These are phyloP conservation scores for Myodes glareolus DNA, from an alignment of 2,113 vertebrate species.

Conservation along the genomic window DNA sequence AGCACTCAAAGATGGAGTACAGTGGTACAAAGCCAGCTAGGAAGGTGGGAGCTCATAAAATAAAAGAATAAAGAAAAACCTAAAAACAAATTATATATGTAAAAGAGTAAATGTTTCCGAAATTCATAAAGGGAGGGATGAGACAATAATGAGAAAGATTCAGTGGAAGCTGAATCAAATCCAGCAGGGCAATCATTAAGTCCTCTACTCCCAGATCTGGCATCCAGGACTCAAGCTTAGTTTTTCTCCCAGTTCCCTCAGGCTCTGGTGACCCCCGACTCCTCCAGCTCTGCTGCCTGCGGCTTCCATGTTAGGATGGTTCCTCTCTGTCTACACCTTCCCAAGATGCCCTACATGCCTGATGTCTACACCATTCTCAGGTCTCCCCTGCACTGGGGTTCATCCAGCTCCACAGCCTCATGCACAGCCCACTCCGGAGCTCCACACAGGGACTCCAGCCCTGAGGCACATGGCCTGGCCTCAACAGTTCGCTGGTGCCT, in stretches of 20 bases:
- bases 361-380: neutral
- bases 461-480: neutral
- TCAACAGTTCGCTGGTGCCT: neutral
- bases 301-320: neutral
- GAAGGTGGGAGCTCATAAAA: neutral
- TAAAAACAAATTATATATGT: neutral
- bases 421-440: neutral
- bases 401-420: too few species aligned
- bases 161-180: too few species aligned
- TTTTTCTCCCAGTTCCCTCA: neutral
- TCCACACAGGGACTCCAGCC: too few species aligned
- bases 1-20: neutral
- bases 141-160: neutral
- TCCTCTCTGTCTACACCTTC: neutral
- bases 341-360: too few species aligned
- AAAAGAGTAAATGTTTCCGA: neutral
- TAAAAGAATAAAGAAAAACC: neutral
- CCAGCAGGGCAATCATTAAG: neutral
- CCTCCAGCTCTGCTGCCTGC: neutral
- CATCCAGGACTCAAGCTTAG: too few species aligned
- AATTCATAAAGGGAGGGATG: too few species aligned
- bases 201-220: neutral
- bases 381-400: neutral
- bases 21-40: accelerated
- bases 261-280: neutral